Evolutionary conservation across 2,113 vertebrate species (phyloP).

Genomic region (Xyliphius kryptos): DNA sequence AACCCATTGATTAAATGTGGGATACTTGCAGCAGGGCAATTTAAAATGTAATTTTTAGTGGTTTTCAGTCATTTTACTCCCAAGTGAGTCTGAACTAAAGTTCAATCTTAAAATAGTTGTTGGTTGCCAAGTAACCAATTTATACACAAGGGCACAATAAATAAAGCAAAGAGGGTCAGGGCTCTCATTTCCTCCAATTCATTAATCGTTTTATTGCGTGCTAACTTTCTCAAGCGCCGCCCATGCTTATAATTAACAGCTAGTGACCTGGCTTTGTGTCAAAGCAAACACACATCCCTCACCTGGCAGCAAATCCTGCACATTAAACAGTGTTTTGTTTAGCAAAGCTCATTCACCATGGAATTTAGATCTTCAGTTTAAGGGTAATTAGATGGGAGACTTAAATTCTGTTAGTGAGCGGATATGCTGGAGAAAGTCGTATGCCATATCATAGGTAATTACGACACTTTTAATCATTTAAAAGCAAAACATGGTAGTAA

Average conservation of each 20-base stretch:
- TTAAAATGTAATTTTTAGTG: not conserved
- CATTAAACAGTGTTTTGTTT: constrained; percentile 7
- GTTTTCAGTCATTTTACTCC: constrained; percentile 6
- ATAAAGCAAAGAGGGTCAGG: not conserved
- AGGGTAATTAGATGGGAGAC: not conserved
- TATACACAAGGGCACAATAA: not conserved
- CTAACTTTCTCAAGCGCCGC: not conserved
- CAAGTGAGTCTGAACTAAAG: not conserved
- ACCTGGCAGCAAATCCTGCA: constrained; percentile 1
- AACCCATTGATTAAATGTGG: constrained; percentile 8
- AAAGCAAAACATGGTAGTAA: not conserved
- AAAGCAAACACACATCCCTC: constrained; percentile 6
- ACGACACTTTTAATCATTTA: too few relatives aligned
- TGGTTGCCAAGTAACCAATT: constrained; percentile 7
- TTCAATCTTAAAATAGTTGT: not conserved
- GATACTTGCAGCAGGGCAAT: constrained; percentile 2
- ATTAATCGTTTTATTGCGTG: constrained; percentile 27
- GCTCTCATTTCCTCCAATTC: constrained; percentile 33
- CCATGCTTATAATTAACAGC: constrained; percentile 16
- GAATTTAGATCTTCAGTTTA: not conserved
- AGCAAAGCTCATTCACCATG: constrained; percentile 7
- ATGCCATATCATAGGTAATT: too few relatives aligned
- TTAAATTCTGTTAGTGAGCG: not conserved
- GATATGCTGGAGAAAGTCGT: not conserved
- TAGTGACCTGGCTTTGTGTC: constrained; percentile 28